Evolutionary conservation across 2,888 invertebrate genomes (phyloP).

Genomic region (Eupithecia subfuscata): DNA sequence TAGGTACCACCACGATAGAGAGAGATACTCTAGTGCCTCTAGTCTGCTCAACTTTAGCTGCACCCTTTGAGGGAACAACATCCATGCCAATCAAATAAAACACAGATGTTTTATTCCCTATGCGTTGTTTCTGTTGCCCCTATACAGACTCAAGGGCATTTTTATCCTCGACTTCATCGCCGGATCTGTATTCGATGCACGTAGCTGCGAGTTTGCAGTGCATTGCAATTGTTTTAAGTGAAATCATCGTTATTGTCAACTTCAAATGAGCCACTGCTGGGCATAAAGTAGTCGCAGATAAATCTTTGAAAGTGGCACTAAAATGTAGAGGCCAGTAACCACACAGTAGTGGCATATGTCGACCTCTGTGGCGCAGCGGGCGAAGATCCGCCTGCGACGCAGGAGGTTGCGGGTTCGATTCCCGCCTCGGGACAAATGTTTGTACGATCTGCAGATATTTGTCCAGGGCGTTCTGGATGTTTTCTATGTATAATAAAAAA

Average conservation of each 20-base stretch:
- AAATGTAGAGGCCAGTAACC: no score
- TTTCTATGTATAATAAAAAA: no score
- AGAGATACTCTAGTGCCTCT: no score
- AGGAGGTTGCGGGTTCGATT: no score
- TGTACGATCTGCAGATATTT: no score
- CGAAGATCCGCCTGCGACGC: no score
- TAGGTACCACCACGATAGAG: no score
- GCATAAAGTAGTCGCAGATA: not conserved
- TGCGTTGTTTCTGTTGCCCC: conserved; percentile 24
- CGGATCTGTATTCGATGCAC: conserved; percentile 55
- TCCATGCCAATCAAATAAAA: not conserved
- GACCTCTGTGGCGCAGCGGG: no score
- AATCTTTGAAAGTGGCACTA: not conserved
- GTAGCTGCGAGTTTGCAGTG: conserved; percentile 45
- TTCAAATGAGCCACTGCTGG: not conserved
- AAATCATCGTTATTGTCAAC: not conserved
- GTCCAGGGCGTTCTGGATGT: no score
- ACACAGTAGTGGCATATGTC: no score
- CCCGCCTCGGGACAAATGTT: no score
- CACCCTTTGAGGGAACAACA: not conserved
- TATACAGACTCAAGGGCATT: conserved; percentile 41
- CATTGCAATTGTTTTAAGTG: conserved; percentile 40
- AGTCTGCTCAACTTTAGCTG: not conserved
- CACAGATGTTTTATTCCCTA: conserved; percentile 29
- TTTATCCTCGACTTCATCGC: conserved; percentile 38